A percentile compares a stretch with the other conserved stretches of the same genome.
phyloP scores from a whole-genome alignment of 92 coral and sea anemone species.

The Epizoanthus illoricatus region DNA sequence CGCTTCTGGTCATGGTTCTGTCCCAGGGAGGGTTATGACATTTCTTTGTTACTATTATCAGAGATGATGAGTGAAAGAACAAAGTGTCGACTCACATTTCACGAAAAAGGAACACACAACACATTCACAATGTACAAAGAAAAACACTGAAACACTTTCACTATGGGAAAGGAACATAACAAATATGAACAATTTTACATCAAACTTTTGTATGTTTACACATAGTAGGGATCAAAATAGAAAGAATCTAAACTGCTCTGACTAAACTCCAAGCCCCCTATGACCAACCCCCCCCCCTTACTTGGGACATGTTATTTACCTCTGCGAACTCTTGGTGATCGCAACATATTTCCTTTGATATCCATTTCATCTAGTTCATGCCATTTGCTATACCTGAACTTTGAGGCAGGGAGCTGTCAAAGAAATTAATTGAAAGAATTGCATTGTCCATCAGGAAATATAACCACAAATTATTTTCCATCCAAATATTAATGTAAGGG shows the following conservation, averaged over 20 bases:
- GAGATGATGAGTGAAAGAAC: too few species aligned
- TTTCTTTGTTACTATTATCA: too few species aligned
- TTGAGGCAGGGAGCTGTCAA: constrained; percentile 82
- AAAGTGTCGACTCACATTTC: too few species aligned
- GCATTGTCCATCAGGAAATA: neutral
- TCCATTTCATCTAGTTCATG: constrained; percentile 94
- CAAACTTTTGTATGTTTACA: too few species aligned
- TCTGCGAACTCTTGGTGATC: constrained; percentile 92
- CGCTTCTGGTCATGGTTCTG: too few species aligned
- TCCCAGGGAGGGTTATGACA: too few species aligned
- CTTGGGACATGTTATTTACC: constrained; percentile 43
- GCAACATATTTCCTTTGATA: constrained; percentile 89
- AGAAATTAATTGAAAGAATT: constrained; percentile 11
- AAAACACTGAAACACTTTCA: too few species aligned
- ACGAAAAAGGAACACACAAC: too few species aligned
- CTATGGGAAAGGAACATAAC: too few species aligned
- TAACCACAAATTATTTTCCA: neutral
- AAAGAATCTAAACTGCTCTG: neutral
- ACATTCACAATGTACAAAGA: too few species aligned
- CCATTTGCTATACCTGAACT: constrained; percentile 96
- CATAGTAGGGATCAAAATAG: too few species aligned
- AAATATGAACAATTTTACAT: too few species aligned
- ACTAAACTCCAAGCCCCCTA: neutral
- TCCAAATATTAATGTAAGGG: neutral
- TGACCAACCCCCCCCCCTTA: neutral